Base-by-base conservation (phyloP, 2,113 vertebrate species). In the Pristiophorus japonicus region DNA sequence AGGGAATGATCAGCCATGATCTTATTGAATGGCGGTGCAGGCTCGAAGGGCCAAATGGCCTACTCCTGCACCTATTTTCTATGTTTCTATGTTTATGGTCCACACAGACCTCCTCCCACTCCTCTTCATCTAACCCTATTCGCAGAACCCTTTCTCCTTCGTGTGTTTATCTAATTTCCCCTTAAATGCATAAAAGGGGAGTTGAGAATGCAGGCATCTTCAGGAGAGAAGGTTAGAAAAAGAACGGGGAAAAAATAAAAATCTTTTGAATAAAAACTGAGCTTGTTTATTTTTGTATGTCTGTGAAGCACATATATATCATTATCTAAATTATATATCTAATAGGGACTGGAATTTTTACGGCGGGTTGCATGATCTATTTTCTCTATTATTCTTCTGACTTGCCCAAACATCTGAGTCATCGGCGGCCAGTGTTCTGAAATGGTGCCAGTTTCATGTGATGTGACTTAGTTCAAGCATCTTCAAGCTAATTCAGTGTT, bases 361-460 rank as follows among this genome's bases (percentile, higher is more conserved):
- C 59, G 65, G n/a, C 22, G 16, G n/a, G 2, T 38, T 92, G 59
- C 59, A 92, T 38, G 34, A 92, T 20, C 14, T 63, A 22, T 65
- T 38, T n/a, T n/a, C 85, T 88, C 59, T 22, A 10, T 55, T n/a
- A 51, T 30, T 30, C 24, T 70, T 70, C 42, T 30, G 66, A 70
- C 27, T 94, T 94, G 42, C 10, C 42, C 65, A 94, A 51, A 47
- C 42, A 67, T 94, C 92, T 70, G 92, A 47, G n/a, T 94, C 93
- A 47, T 94, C 4, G 10, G 2, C 5, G 42, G 24, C 65, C 22
- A 51, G 24, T 67, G 38, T 66, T 67, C 42, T 70, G 42, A 67
- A 94, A 24, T 92, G n/a, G 59, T 94, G 24, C 92, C 38, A 70
- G 92, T 94, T 94, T 42, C 92, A 94, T 94, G 45, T 55, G 38